phyloP scores from a whole-genome alignment of 1,140 invertebrate species.

The Cyphomyrmex costatus region DNA sequence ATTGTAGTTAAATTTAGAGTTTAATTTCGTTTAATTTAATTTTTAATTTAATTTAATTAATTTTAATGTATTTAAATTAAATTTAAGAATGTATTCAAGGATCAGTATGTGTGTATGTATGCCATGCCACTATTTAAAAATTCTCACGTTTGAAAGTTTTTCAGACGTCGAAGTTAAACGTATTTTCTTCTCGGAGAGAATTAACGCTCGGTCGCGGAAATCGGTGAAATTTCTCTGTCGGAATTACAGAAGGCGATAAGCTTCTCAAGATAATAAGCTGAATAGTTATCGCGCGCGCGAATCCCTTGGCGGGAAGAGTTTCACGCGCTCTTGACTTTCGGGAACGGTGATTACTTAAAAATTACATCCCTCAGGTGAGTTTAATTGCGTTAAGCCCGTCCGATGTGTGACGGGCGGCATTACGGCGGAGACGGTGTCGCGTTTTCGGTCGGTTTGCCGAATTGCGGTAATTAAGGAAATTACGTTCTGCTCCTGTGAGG shows the following conservation, averaged over 20 bases:
- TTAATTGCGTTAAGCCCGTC: slow-evolving; percentile 48
- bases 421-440: slow-evolving; percentile 38
- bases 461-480: slow-evolving; percentile 64
- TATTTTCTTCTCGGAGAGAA: slow-evolving; percentile 1
- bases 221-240: neutral
- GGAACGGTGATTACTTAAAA: slow-evolving; percentile 51
- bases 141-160: neutral
- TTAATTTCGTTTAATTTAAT: neutral
- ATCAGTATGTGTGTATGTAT: neutral
- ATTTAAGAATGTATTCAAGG: neutral
- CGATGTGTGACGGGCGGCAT: slow-evolving; percentile 19
- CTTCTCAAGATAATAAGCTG: slow-evolving; percentile 20
- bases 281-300: neutral
- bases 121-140: neutral
- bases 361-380: slow-evolving; percentile 48
- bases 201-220: slow-evolving; percentile 35
- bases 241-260: slow-evolving; percentile 33
- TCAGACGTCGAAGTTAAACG: neutral
- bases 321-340: slow-evolving; percentile 24
- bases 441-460: slow-evolving; percentile 46
- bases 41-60: neutral
- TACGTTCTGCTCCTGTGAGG: slow-evolving; percentile 20
- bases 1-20: neutral
- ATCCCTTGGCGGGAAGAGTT: neutral
- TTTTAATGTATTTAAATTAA: neutral